These are phyloP conservation scores for Chloroclystis v-ata DNA, from an alignment of 2,888 invertebrate genomes.

Conservation along the genomic window DNA sequence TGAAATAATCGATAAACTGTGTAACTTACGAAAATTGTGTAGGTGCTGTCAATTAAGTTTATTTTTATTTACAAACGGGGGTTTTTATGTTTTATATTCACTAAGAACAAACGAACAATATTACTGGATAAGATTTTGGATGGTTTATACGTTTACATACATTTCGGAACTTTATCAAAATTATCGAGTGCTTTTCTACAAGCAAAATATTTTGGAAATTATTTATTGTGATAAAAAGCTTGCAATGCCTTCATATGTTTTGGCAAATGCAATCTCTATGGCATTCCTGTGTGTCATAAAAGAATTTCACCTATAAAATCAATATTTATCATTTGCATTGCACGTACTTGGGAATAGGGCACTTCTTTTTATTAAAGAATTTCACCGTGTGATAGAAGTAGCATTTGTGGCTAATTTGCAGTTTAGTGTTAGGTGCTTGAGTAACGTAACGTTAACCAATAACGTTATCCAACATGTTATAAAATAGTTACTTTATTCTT, in stretches of 20 bases:
- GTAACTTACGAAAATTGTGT: background rate
- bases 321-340: conserved; percentile 21
- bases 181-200: conserved; percentile 19
- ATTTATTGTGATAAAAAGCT: conserved; percentile 25
- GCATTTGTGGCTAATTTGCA: conserved; percentile 27
- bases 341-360: conserved; percentile 17
- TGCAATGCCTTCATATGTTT: conserved; percentile 72
- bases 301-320: conserved; percentile 52
- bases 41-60: conserved; percentile 15
- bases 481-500: too few relatives aligned
- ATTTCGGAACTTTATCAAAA: conserved; percentile 14
- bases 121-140: conserved; percentile 2
- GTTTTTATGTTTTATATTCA: background rate
- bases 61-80: conserved; percentile 16
- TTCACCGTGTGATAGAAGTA: conserved; percentile 31
- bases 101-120: conserved; percentile 11
- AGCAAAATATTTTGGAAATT: conserved; percentile 19
- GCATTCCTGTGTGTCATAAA: conserved; percentile 37
- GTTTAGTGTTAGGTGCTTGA: too few relatives aligned
- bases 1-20: too few relatives aligned
- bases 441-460: too few relatives aligned
- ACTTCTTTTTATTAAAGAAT: conserved; percentile 9
- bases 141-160: conserved; percentile 5
- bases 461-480: too few relatives aligned
- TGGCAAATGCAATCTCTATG: conserved; percentile 43